Evolutionary conservation across 2,888 invertebrate genomes (phyloP).

Genomic region (Drosophila nigricruria): DNA sequence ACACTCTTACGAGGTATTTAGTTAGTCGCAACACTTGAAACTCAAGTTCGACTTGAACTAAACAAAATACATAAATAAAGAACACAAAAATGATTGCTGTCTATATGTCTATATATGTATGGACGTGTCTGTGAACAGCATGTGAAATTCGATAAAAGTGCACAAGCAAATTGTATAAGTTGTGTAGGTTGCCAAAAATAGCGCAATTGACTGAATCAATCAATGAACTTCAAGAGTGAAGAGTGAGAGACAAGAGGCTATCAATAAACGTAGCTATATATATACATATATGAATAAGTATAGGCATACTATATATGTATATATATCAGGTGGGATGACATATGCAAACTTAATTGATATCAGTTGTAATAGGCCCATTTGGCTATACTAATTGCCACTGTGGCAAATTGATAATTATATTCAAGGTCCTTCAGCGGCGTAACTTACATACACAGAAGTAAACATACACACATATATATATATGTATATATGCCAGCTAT

Average conservation of each 20-base stretch:
- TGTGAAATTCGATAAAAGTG: slow-evolving; percentile 10
- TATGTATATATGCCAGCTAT: not conserved
- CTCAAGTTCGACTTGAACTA: not conserved
- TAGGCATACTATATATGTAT: not conserved
- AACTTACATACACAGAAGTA: not conserved
- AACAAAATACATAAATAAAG: not conserved
- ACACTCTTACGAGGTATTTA: not conserved
- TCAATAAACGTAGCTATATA: slow-evolving; percentile 2
- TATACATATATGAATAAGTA: not conserved
- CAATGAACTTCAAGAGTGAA: slow-evolving; percentile 37
- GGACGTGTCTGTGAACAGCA: not conserved
- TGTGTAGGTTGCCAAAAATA: slow-evolving; percentile 42
- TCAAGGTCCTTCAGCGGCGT: slow-evolving; percentile 53
- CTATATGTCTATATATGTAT: not conserved
- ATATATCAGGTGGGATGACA: slow-evolving; percentile 11
- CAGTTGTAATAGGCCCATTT: slow-evolving; percentile 42
- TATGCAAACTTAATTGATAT: slow-evolving; percentile 40
- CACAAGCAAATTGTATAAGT: slow-evolving; percentile 1
- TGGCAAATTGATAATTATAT: slow-evolving; percentile 50
- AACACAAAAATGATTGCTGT: not conserved
- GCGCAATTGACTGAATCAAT: slow-evolving; percentile 44
- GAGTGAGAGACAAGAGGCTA: not conserved
- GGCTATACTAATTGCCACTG: slow-evolving; percentile 51
- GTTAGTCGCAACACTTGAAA: not conserved
- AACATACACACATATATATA: not conserved